These are phyloP conservation scores for Macrotus californicus DNA, from an alignment of 2,113 vertebrate species.

Conservation along the genomic window DNA sequence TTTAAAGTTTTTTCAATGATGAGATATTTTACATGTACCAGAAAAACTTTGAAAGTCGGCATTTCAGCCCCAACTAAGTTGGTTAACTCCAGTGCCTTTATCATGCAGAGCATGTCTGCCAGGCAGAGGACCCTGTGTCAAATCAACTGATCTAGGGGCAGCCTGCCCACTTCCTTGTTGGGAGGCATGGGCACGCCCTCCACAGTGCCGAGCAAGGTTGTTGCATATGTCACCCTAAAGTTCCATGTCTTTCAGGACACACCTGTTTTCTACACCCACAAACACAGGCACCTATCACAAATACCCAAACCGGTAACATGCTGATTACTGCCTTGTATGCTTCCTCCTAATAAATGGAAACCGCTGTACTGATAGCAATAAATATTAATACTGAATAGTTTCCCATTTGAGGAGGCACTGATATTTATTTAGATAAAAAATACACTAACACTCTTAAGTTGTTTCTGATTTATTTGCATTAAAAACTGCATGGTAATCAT, in stretches of 20 bases:
- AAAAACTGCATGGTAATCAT: not conserved
- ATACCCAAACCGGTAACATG: not conserved
- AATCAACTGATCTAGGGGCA: not conserved
- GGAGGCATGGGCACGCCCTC: not conserved
- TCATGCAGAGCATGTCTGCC: not conserved
- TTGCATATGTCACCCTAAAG: not conserved
- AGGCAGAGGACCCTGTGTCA: not conserved
- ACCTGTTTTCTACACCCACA: not conserved
- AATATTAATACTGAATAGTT: not conserved
- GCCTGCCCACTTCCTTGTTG: not conserved
- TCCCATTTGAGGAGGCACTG: not conserved
- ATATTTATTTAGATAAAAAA: not conserved
- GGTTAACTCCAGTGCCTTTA: not conserved
- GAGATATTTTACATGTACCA: constrained; percentile 4
- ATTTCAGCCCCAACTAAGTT: not conserved
- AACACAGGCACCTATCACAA: not conserved
- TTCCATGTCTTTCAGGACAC: not conserved
- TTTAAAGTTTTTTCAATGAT: constrained; percentile 9
- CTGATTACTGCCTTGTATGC: not conserved
- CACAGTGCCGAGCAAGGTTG: not conserved
- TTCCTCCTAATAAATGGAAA: not conserved
- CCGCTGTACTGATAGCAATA: not conserved
- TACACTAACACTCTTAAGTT: not conserved
- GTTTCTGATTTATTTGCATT: not conserved
- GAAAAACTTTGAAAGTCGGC: not conserved